A percentile compares a stretch with the other conserved stretches of the same genome.
Evolutionary conservation across 2,113 vertebrate genomes (phyloP).

Genomic region (Odobenus rosmarus): DNA sequence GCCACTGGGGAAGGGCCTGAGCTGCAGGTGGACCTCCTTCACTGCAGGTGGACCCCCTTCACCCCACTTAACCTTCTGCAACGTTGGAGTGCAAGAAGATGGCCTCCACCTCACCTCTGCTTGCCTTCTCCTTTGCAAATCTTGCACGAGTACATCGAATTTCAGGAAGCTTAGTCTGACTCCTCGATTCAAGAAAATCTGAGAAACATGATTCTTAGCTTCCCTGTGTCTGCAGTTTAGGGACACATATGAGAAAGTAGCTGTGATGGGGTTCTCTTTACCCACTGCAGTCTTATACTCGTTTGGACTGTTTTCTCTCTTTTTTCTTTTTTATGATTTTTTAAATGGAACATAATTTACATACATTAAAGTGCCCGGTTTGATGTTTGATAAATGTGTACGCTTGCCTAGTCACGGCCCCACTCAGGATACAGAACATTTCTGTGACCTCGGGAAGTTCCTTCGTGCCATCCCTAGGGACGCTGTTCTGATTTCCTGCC

Average conservation of each 20-base stretch:
- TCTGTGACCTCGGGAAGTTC: background rate
- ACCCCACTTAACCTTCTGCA: background rate
- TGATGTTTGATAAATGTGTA: background rate
- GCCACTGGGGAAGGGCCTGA: background rate
- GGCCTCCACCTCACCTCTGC: fast-evolving
- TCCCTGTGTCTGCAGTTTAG: background rate
- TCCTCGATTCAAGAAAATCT: background rate
- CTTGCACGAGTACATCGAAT: background rate
- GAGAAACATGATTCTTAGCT: background rate
- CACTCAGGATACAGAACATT: background rate
- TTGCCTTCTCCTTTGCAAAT: background rate
- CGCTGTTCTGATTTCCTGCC: background rate
- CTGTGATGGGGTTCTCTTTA: background rate
- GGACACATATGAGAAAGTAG: background rate
- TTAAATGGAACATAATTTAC: background rate
- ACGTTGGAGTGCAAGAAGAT: fast-evolving
- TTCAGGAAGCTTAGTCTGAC: background rate
- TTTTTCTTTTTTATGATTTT: background rate
- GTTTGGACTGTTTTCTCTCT: background rate
- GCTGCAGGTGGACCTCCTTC: fast-evolving
- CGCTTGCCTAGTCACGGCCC: background rate
- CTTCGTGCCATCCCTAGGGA: no score
- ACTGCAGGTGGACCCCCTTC: no score
- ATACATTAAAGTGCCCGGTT: background rate
- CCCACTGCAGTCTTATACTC: background rate